Evolutionary conservation across 2,888 invertebrate species (phyloP).

Genomic region (Diadegma fenestrale): DNA sequence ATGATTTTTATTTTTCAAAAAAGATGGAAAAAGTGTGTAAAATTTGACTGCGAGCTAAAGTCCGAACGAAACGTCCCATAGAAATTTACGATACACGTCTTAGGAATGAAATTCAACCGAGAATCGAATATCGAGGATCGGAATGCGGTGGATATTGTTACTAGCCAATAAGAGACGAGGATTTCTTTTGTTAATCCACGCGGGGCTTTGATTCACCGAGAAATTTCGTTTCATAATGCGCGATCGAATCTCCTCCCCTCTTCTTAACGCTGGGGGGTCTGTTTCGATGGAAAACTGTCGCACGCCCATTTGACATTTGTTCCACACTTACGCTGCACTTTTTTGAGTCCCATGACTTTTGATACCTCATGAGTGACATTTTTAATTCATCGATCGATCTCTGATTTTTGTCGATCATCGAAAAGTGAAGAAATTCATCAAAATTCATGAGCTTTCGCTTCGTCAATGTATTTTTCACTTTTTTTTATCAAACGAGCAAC

Average conservation of each 20-base stretch:
- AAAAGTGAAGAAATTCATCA: neutral
- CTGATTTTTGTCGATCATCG: neutral
- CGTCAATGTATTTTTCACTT: neutral
- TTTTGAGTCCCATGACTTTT: slow-evolving; percentile 2
- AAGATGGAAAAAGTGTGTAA: neutral
- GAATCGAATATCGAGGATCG: slow-evolving; percentile 46
- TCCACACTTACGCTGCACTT: slow-evolving; percentile 40
- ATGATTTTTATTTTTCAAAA: neutral
- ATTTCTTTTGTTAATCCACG: slow-evolving; percentile 56
- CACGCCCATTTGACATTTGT: slow-evolving; percentile 61
- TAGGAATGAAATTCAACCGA: slow-evolving; percentile 3
- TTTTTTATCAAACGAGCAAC: neutral
- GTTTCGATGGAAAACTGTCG: slow-evolving; percentile 60
- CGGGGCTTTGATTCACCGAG: slow-evolving; percentile 38
- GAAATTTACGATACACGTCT: neutral
- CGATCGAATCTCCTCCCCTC: slow-evolving; percentile 2
- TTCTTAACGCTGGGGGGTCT: slow-evolving; percentile 34
- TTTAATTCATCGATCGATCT: neutral
- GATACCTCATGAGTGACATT: neutral
- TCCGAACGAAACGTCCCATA: neutral
- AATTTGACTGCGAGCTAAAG: neutral
- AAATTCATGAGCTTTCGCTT: neutral
- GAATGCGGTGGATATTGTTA: slow-evolving; percentile 50
- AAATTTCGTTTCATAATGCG: slow-evolving; percentile 46
- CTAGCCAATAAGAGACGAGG: slow-evolving; percentile 23